These are phyloP conservation scores for Euwallacea similis DNA, from an alignment of 1,140 invertebrate species.

Conservation along the genomic window DNA sequence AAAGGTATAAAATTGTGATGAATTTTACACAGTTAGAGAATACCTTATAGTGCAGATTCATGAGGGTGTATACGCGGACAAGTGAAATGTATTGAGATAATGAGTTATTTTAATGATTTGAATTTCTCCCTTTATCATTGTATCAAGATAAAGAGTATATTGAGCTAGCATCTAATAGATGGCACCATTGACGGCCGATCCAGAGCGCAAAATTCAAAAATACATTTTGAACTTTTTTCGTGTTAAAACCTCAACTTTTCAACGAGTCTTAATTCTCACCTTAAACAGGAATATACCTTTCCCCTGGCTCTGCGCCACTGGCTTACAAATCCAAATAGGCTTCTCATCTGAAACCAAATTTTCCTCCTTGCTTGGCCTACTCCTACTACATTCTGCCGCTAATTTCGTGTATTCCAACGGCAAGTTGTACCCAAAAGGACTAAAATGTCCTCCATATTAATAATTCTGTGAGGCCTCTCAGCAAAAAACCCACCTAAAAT, in stretches of 20 bases:
- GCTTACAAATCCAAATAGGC: constrained; percentile 83
- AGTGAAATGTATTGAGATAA: no score
- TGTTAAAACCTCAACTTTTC: neutral
- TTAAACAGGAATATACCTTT: constrained; percentile 81
- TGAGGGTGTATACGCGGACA: no score
- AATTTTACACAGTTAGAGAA: no score
- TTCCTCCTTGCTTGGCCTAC: constrained; percentile 48
- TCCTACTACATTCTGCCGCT: constrained; percentile 70
- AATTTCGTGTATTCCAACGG: constrained; percentile 84
- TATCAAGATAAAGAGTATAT: neutral
- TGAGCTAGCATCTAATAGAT: no score
- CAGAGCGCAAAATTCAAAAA: no score
- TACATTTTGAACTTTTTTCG: constrained; percentile 1
- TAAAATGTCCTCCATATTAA: constrained; percentile 48
- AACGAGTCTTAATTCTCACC: constrained; percentile 53
- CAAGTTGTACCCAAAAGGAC: constrained; percentile 76
- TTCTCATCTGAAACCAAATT: constrained; percentile 52
- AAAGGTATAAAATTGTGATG: constrained; percentile 22
- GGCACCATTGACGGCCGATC: no score
- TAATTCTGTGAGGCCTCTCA: neutral
- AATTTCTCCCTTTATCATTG: neutral
- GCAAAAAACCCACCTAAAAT: constrained; percentile 69
- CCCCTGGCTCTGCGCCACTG: constrained; percentile 81
- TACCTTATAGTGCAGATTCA: no score
- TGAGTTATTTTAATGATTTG: neutral